A percentile compares a stretch with the other conserved stretches of the same genome.
These are phyloP conservation scores for Empis livida DNA, from an alignment of 2,888 invertebrate genomes.

Conservation along the genomic window DNA sequence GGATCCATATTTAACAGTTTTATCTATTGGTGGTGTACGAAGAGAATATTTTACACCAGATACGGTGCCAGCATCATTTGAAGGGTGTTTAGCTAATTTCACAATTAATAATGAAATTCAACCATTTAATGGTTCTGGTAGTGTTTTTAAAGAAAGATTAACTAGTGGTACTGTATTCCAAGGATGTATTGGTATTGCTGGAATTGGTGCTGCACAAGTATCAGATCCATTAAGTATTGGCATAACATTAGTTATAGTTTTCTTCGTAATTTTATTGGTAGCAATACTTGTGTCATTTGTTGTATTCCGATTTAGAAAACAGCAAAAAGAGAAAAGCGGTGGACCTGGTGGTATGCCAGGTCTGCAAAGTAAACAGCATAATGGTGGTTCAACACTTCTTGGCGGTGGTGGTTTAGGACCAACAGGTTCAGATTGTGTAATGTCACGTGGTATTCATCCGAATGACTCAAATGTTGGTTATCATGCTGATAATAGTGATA, in stretches of 20 bases:
- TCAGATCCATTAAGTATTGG: conserved; percentile 85
- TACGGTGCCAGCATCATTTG: conserved; percentile 50
- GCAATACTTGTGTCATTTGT: conserved; percentile 84
- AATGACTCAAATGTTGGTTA: conserved; percentile 57
- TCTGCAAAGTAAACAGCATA: conserved; percentile 63
- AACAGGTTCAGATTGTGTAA: conserved; percentile 53
- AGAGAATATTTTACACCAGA: conserved; percentile 43
- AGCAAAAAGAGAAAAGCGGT: conserved; percentile 73
- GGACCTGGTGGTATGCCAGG: conserved; percentile 52
- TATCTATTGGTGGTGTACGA: conserved; percentile 68
- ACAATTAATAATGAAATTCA: conserved; percentile 80
- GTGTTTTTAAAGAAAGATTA: conserved; percentile 57
- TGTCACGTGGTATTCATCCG: conserved; percentile 53
- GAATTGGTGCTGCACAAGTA: conserved; percentile 61
- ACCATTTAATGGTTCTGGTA: conserved; percentile 78
- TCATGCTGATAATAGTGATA: conserved; percentile 59
- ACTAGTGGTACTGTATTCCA: conserved; percentile 57
- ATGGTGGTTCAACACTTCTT: conserved; percentile 53
- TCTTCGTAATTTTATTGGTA: conserved; percentile 79
- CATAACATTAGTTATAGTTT: conserved; percentile 83
- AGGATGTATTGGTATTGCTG: conserved; percentile 65
- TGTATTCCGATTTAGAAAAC: conserved; percentile 78
- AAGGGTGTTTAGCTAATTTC: conserved; percentile 83
- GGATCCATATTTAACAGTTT: conserved; percentile 72
- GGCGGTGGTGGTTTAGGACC: conserved; percentile 55